phyloP scores from a whole-genome alignment of 2,888 invertebrate genomes.

The Criorhina ranunculi region DNA sequence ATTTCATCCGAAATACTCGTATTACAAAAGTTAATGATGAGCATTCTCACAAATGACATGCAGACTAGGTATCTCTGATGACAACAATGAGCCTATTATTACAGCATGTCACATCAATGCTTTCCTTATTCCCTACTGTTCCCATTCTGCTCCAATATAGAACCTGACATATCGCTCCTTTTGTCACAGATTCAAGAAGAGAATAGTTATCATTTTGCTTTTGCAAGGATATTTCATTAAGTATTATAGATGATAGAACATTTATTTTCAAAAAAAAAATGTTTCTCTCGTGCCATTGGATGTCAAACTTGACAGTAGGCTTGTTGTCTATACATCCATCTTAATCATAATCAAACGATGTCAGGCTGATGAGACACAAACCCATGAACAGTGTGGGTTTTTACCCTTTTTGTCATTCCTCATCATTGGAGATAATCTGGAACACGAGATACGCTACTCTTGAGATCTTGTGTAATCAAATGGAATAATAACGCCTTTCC shows the following conservation, averaged over 20 bases:
- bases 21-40: conserved; percentile 4
- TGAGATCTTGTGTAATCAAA: conserved; percentile 4
- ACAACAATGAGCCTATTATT: conserved; percentile 22
- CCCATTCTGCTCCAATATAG: neutral
- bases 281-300: neutral
- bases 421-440: neutral
- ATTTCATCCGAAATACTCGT: neutral
- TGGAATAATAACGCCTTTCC: neutral
- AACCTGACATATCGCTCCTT: conserved; percentile 4
- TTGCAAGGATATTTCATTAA: conserved; percentile 12
- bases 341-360: conserved; percentile 30
- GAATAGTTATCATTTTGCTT: conserved; percentile 7
- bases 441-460: neutral
- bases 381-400: neutral
- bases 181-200: neutral
- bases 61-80: conserved; percentile 2
- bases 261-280: neutral
- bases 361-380: conserved; percentile 30
- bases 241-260: conserved; percentile 7
- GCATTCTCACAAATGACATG: conserved; percentile 3
- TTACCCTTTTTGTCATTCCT: neutral
- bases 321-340: conserved; percentile 24
- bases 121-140: neutral
- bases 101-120: conserved; percentile 11
- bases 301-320: neutral